These are phyloP conservation scores for Polietes domitor DNA, from an alignment of 2,888 invertebrate genomes.

Conservation along the genomic window DNA sequence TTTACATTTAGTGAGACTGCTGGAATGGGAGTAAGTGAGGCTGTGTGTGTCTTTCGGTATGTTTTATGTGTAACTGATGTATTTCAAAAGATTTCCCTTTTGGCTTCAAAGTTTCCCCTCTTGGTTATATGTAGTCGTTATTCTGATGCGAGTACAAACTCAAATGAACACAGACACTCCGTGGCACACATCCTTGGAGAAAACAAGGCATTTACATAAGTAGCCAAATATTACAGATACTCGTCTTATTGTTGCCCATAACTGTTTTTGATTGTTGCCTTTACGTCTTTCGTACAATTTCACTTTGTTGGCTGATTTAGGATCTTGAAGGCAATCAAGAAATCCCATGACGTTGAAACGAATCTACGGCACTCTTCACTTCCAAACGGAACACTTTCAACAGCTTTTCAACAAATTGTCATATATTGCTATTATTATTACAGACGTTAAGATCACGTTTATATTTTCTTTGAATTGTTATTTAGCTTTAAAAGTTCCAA, in stretches of 20 bases:
- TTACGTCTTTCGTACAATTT: conserved; percentile 7
- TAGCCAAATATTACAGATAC: background rate
- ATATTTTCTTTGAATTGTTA: too few species aligned
- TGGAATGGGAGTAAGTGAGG: background rate
- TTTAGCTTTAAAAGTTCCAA: too few species aligned
- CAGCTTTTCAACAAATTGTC: too few species aligned
- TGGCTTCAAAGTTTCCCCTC: conserved; percentile 39
- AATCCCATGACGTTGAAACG: conserved; percentile 8
- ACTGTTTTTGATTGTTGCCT: conserved; percentile 54
- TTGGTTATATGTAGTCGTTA: conserved; percentile 41
- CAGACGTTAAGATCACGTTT: too few species aligned
- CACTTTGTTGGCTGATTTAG: too few species aligned
- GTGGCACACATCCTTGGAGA: background rate
- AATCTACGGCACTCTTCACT: conserved; percentile 8
- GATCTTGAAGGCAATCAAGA: background rate
- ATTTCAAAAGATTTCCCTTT: conserved; percentile 34
- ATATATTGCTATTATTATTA: too few species aligned
- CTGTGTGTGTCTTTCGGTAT: background rate
- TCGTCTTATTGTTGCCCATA: conserved; percentile 29
- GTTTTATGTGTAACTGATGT: background rate
- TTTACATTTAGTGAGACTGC: background rate
- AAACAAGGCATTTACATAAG: background rate
- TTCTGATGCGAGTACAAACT: background rate
- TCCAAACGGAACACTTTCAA: too few species aligned
- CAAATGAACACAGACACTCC: background rate